Percentiles rank a stretch among this genome's conserved stretches.
phyloP scores from a whole-genome alignment of 2,113 vertebrate species.

The Euleptes europaea region DNA sequence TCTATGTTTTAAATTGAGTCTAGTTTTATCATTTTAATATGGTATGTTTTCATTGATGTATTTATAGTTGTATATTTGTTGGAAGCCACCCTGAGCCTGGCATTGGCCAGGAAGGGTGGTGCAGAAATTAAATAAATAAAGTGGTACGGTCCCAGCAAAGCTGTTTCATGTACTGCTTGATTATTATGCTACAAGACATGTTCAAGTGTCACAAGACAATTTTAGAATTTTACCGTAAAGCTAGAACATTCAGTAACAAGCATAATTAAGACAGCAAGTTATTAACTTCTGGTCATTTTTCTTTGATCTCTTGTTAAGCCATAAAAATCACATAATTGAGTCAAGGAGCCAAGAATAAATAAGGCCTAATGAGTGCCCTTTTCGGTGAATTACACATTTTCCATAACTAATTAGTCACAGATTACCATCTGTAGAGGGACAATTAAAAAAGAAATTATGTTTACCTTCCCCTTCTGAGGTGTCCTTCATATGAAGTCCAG shows the following conservation, averaged over 20 bases:
- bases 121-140: too few species aligned
- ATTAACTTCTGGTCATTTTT: background rate
- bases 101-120: too few species aligned
- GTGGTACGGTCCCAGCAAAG: background rate
- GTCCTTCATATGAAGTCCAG: background rate
- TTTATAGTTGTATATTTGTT: too few species aligned
- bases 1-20: too few species aligned
- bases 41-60: too few species aligned
- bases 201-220: background rate
- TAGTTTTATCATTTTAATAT: too few species aligned
- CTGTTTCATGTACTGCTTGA: background rate
- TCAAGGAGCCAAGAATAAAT: background rate
- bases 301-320: background rate
- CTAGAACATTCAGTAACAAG: background rate
- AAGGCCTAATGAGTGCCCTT: background rate
- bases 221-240: background rate
- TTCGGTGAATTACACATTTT: background rate
- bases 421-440: background rate
- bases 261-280: background rate
- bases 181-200: background rate
- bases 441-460: background rate
- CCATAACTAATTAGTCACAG: background rate
- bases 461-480: background rate
- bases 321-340: background rate
- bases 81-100: too few species aligned